Conservation (phyloP, 2,797 vertebrate genomes). For the Orientallactaga sibirica region DNA sequence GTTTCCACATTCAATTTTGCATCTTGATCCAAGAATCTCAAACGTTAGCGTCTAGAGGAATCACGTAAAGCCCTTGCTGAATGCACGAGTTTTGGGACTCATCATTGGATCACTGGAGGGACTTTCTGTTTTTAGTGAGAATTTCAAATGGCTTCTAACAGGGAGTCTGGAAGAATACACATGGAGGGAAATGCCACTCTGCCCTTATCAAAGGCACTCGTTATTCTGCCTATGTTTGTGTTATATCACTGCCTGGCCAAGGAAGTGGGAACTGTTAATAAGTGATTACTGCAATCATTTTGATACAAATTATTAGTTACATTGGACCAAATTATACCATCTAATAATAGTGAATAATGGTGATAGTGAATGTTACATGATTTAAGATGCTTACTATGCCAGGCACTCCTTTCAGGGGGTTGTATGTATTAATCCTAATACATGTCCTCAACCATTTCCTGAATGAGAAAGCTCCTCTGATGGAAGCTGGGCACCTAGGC, state of each 20-base stretch:
- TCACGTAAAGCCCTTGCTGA: neutral
- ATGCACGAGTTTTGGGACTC: neutral
- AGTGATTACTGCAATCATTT: neutral
- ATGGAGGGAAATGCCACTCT: neutral
- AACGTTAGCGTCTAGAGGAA: neutral
- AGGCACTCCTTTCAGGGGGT: neutral
- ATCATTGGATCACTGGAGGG: neutral
- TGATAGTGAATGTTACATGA: neutral
- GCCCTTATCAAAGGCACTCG: neutral
- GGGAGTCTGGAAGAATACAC: neutral
- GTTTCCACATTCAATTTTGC: neutral
- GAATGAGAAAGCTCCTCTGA: neutral
- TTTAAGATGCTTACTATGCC: neutral
- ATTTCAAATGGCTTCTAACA: neutral
- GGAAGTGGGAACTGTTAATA: neutral
- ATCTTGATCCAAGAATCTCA: neutral
- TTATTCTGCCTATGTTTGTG: slow-evolving; percentile 20
- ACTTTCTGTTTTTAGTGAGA: neutral
- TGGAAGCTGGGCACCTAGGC: neutral
- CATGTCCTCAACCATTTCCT: neutral
- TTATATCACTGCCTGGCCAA: neutral
- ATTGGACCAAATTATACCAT: neutral
- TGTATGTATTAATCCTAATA: neutral
- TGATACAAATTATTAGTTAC: slow-evolving; percentile 4
- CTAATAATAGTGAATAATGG: neutral